A percentile compares a stretch with the other conserved stretches of the same genome.
Evolutionary conservation across 2,888 invertebrate species (phyloP).

Genomic region (Notodromas monacha): DNA sequence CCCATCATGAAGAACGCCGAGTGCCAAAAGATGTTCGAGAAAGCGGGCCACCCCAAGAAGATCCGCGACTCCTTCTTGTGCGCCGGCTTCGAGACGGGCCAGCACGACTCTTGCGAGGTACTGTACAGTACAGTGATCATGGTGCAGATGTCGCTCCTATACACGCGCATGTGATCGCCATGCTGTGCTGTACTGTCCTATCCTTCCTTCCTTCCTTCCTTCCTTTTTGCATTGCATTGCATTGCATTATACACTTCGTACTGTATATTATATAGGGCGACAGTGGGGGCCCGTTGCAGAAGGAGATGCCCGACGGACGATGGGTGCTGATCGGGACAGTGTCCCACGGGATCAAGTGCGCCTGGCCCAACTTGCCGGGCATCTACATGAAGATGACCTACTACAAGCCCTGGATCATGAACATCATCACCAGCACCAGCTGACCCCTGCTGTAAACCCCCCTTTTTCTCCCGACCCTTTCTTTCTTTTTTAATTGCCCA

Average conservation of each 20-base stretch:
- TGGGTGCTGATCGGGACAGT: conserved; percentile 69
- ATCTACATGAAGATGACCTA: conserved; percentile 73
- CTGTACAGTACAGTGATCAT: too few relatives aligned
- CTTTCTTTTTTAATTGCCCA: too few relatives aligned
- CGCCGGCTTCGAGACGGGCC: conserved; percentile 65
- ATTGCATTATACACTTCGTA: too few relatives aligned
- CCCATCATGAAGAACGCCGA: conserved; percentile 66
- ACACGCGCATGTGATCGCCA: too few relatives aligned
- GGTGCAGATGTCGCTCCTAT: too few relatives aligned
- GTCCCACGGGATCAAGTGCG: conserved; percentile 77
- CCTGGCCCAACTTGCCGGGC: conserved; percentile 60
- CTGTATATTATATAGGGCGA: conserved; percentile 66
- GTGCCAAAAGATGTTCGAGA: conserved; percentile 74
- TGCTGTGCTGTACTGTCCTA: too few relatives aligned
- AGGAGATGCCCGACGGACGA: conserved; percentile 44
- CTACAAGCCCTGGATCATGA: conserved; percentile 64
- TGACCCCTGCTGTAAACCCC: too few relatives aligned
- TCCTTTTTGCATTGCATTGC: neutral
- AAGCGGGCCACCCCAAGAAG: conserved; percentile 53
- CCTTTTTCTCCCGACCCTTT: too few relatives aligned
- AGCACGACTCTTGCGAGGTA: conserved; percentile 73
- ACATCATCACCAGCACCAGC: too few relatives aligned
- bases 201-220: conserved; percentile 1
- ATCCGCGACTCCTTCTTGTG: conserved; percentile 60
- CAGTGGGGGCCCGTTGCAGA: conserved; percentile 59